Conservation (phyloP, 2,888 invertebrate genomes). For the Zelleria hepariella region DNA sequence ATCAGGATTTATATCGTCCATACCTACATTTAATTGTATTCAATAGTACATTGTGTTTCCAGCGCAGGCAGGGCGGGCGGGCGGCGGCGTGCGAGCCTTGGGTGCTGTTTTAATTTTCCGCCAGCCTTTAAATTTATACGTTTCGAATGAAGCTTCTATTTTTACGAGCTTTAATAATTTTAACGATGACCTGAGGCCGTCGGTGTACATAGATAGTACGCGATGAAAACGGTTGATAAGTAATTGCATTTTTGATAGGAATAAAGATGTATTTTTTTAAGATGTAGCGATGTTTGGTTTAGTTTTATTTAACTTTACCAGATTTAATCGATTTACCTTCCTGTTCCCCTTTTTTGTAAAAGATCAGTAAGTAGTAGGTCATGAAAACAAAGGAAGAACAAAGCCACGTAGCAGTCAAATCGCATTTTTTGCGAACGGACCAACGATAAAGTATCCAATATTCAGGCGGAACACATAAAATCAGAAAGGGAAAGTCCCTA, state of each 20-base stretch:
- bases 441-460: constrained; percentile 23
- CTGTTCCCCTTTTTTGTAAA: not conserved
- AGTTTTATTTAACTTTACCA: not conserved
- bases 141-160: constrained; percentile 24
- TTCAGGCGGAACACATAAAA: constrained; percentile 34
- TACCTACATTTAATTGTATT: not conserved
- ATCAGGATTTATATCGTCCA: too few relatives aligned
- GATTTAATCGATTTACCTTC: not conserved
- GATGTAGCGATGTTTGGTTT: not conserved
- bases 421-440: not conserved
- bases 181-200: constrained; percentile 14
- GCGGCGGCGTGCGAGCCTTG: constrained; percentile 27
- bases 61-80: too few relatives aligned
- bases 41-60: not conserved
- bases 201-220: not conserved
- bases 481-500: constrained; percentile 31
- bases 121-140: constrained; percentile 38
- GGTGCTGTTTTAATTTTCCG: constrained; percentile 51
- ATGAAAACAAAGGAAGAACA: not conserved
- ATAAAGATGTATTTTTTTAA: not conserved
- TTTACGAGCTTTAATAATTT: constrained; percentile 27
- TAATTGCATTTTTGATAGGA: constrained; percentile 1
- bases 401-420: not conserved
- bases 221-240: constrained; percentile 8
- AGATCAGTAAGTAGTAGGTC: not conserved